phyloP scores from a whole-genome alignment of 2,113 vertebrate species.

The Polyodon spathula region DNA sequence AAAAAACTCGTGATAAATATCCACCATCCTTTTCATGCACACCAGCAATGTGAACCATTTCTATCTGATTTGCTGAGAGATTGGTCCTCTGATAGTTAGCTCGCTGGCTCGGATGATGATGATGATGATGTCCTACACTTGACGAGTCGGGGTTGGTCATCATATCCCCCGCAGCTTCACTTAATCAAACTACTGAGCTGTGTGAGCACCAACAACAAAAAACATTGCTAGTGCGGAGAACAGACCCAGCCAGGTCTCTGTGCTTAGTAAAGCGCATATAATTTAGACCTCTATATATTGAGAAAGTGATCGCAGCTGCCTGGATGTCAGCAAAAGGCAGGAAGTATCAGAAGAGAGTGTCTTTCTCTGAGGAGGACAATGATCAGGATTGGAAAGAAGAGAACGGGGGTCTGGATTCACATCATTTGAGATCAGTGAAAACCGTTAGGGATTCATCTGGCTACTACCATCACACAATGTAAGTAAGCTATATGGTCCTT shows the following conservation, averaged over 20 bases:
- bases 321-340: constrained; percentile 31
- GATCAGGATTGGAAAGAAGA: constrained; percentile 36
- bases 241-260: background rate
- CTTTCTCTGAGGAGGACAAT: constrained; percentile 33
- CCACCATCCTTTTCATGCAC: too few relatives aligned
- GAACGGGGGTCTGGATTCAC: constrained; percentile 35
- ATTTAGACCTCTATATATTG: background rate
- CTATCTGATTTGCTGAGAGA: too few relatives aligned
- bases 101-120: constrained; percentile 2
- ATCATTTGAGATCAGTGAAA: constrained; percentile 24
- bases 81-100: too few relatives aligned
- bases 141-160: constrained; percentile 11
- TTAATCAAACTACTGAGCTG: constrained; percentile 13
- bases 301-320: constrained; percentile 8
- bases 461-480: constrained; percentile 25
- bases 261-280: background rate
- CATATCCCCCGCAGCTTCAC: constrained; percentile 11
- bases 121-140: constrained; percentile 1
- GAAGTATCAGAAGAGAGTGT: constrained; percentile 24
- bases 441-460: constrained; percentile 18
- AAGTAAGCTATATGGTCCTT: constrained; percentile 17
- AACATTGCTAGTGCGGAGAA: background rate
- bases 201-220: constrained; percentile 2
- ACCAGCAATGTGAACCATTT: too few relatives aligned
- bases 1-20: too few relatives aligned